Percentiles rank a stretch among this genome's conserved stretches.
These are phyloP conservation scores for Pemphigus obesinymphae DNA, from an alignment of 1,140 invertebrate genomes.

Conservation along the genomic window DNA sequence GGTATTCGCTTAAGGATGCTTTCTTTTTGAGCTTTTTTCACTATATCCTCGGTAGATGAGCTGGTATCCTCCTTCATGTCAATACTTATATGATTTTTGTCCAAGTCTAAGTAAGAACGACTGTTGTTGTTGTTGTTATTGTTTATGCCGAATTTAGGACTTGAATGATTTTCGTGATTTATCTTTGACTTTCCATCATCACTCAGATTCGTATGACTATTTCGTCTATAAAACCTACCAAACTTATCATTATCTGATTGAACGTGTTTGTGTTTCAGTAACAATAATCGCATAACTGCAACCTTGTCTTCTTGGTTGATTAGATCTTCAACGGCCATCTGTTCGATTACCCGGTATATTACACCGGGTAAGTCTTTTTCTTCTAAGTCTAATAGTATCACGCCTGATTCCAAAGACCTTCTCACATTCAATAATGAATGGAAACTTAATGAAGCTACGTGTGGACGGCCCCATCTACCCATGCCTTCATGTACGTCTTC, in stretches of 20 bases:
- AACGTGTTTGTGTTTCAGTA: constrained; percentile 79
- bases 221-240: constrained; percentile 66
- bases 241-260: constrained; percentile 70
- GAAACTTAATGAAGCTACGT: constrained; percentile 88
- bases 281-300: constrained; percentile 74
- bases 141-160: constrained; percentile 52
- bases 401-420: constrained; percentile 77
- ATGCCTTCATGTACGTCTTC: constrained; percentile 89
- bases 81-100: constrained; percentile 51
- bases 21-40: constrained; percentile 62
- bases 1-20: constrained; percentile 83
- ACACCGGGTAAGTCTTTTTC: constrained; percentile 82
- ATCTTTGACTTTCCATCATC: constrained; percentile 14
- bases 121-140: constrained; percentile 53
- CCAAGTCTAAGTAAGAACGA: constrained; percentile 53
- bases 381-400: constrained; percentile 82
- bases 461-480: constrained; percentile 77
- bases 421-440: constrained; percentile 85
- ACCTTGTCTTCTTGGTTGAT: constrained; percentile 76
- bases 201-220: constrained; percentile 61
- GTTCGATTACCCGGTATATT: constrained; percentile 79
- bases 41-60: constrained; percentile 71
- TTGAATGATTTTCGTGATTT: constrained; percentile 39
- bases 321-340: constrained; percentile 81
- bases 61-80: constrained; percentile 61